Percentiles rank a stretch among this genome's conserved stretches.
Evolutionary conservation across 2,888 invertebrate genomes (phyloP).

Genomic region (Auanema sp.): DNA sequence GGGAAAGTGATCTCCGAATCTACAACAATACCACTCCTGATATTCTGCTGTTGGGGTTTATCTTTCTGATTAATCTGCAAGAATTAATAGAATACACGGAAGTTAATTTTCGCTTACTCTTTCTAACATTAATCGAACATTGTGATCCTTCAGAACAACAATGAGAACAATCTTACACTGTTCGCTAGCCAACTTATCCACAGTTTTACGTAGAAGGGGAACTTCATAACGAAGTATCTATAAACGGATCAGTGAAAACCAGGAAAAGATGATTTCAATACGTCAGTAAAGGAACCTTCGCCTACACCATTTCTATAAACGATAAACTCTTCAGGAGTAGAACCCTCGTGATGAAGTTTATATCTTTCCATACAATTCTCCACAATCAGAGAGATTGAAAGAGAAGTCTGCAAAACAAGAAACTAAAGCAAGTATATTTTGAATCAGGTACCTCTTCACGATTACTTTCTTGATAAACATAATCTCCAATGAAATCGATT

Average conservation of each 20-base stretch:
- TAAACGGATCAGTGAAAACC: not conserved
- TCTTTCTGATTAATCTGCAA: conserved; percentile 17
- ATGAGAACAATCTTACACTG: conserved; percentile 41
- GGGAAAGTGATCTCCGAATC: conserved; percentile 48
- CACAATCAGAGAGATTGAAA: too few species aligned
- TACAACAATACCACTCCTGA: conserved; percentile 51
- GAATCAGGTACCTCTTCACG: conserved; percentile 9
- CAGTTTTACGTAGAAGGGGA: conserved; percentile 37
- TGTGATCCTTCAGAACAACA: conserved; percentile 50
- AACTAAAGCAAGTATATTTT: too few species aligned
- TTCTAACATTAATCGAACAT: conserved; percentile 33
- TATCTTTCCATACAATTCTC: not conserved
- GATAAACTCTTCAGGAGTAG: conserved; percentile 29
- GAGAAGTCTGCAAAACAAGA: too few species aligned
- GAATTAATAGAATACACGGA: not conserved
- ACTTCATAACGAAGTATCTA: conserved; percentile 43
- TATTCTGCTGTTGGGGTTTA: conserved; percentile 43
- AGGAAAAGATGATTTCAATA: conserved; percentile 9
- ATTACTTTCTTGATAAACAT: conserved; percentile 14
- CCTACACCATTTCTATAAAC: conserved; percentile 43
- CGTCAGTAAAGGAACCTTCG: conserved; percentile 38
- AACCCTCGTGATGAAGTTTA: conserved; percentile 4
- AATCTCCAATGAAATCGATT: conserved; percentile 44
- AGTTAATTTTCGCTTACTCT: not conserved
- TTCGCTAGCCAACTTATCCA: conserved; percentile 16